Conservation (phyloP, 2,888 invertebrate genomes). For the Uropetala carovei region DNA sequence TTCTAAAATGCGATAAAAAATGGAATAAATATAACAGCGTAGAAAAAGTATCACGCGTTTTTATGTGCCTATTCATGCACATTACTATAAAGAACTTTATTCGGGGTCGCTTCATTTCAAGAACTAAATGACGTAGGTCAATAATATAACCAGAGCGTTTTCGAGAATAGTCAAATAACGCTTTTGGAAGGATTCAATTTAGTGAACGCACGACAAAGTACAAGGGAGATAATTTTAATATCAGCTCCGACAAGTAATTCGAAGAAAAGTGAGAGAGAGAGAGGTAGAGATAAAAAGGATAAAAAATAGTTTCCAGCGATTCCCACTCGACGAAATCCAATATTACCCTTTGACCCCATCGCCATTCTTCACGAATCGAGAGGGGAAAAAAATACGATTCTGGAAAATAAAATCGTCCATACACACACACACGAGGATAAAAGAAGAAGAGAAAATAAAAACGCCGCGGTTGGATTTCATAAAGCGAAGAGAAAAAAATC, state of each 20-base stretch:
- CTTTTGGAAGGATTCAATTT: not conserved
- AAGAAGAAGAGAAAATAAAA: not conserved
- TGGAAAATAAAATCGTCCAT: not conserved
- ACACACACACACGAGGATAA: not conserved
- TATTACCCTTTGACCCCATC: slow-evolving; percentile 8
- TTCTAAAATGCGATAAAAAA: too few relatives aligned
- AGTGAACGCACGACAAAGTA: not conserved
- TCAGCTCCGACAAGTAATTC: not conserved
- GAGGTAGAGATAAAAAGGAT: not conserved
- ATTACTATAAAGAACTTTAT: too few relatives aligned
- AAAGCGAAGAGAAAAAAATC: slow-evolving; percentile 47
- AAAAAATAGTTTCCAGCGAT: not conserved
- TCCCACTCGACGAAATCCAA: not conserved
- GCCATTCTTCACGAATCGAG: not conserved
- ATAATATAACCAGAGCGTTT: too few relatives aligned
- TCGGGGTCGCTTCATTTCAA: too few relatives aligned
- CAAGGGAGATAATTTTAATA: slow-evolving; percentile 8
- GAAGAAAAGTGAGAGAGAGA: not conserved
- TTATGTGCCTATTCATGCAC: too few relatives aligned
- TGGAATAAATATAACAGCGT: too few relatives aligned
- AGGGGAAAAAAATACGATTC: not conserved
- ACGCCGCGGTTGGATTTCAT: slow-evolving; percentile 4
- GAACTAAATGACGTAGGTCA: too few relatives aligned
- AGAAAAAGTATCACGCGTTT: too few relatives aligned
- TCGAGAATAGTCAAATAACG: not conserved